These are phyloP conservation scores for Tenthredo scrophulariae DNA, from an alignment of 2,888 invertebrate species.

Conservation along the genomic window DNA sequence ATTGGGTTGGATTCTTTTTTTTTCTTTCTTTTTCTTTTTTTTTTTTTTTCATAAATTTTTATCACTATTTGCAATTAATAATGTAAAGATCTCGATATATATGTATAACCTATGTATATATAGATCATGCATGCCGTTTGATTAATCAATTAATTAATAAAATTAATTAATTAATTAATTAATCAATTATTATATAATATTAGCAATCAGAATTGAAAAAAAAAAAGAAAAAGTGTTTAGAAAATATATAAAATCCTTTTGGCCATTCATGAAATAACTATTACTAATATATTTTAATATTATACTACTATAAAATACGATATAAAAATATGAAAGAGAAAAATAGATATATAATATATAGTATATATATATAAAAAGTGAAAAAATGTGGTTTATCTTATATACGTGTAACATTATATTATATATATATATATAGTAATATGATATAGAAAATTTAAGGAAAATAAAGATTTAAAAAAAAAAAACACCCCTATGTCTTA, in stretches of 20 bases:
- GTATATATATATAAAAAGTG: background rate
- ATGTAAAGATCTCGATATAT: background rate
- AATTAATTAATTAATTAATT: background rate
- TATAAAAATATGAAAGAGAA: constrained; percentile 30
- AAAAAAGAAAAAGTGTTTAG: background rate
- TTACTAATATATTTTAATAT: background rate
- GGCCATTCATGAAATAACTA: constrained; percentile 71
- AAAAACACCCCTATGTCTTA: background rate
- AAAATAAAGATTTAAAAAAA: too few relatives aligned
- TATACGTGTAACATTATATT: background rate
- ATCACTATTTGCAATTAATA: background rate
- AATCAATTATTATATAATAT: background rate
- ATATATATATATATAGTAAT: too few relatives aligned
- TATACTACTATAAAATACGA: constrained; percentile 51
- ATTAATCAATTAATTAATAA: background rate
- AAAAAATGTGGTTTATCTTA: background rate
- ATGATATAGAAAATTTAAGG: background rate
- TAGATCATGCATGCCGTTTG: background rate
- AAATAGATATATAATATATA: background rate
- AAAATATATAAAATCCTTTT: constrained; percentile 61
- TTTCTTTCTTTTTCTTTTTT: background rate
- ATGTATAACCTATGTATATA: background rate
- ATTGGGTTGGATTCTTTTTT: background rate
- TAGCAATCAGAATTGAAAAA: background rate
- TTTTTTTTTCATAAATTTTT: background rate